phyloP scores from a whole-genome alignment of 2,888 invertebrate genomes.

The Sceliomorpha sp. region DNA sequence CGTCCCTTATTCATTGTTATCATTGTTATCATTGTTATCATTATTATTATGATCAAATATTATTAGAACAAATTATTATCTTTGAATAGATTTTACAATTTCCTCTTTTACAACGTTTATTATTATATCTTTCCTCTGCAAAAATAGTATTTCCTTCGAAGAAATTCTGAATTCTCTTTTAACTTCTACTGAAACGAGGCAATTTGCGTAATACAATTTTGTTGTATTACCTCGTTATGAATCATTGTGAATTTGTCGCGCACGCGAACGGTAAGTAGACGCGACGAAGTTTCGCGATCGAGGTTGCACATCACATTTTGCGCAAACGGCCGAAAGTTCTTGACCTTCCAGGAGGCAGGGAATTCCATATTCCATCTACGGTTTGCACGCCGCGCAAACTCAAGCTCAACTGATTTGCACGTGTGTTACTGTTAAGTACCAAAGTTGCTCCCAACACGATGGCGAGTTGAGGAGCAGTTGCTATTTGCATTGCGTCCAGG shows the following conservation, averaged over 20 bases:
- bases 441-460: conserved; percentile 39
- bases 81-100: no score
- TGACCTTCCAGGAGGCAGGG: conserved; percentile 39
- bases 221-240: no score
- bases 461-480: conserved; percentile 31
- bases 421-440: conserved; percentile 48
- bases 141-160: no score
- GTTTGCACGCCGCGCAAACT: conserved; percentile 37
- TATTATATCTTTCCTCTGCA: no score
- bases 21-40: no score
- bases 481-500: conserved; percentile 15
- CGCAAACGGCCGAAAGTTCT: conserved; percentile 39
- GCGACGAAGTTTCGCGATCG: conserved; percentile 13
- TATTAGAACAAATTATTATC: no score
- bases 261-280: conserved; percentile 26
- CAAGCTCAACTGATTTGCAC: conserved; percentile 44
- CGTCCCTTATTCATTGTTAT: no score
- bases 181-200: no score
- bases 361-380: conserved; percentile 35
- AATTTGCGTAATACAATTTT: no score
- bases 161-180: no score
- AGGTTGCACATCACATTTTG: conserved; percentile 13
- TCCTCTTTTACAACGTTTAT: no score
- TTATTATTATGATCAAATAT: no score
- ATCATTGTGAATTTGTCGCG: conserved; percentile 5